Percentiles rank a stretch among this genome's conserved stretches.
These are phyloP conservation scores for Haliclona indistincta DNA, from an alignment of 37 sponge, comb jelly and placozoan species.

Conservation along the genomic window DNA sequence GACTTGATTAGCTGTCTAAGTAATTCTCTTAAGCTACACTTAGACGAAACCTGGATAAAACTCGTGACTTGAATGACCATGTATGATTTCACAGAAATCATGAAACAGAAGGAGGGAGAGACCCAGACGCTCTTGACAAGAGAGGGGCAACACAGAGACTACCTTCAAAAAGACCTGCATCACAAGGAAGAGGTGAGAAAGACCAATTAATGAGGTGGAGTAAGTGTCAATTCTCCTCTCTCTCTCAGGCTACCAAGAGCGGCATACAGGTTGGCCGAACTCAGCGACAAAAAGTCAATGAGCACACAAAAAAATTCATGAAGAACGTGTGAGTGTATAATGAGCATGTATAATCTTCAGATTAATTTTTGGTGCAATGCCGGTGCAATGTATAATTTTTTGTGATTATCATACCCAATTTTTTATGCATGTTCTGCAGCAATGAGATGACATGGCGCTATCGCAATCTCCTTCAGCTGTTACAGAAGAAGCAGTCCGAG, in stretches of 20 bases:
- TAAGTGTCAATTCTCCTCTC: not conserved
- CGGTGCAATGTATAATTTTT: not conserved
- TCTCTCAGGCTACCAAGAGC: slow-evolving; percentile 15
- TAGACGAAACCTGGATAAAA: not conserved
- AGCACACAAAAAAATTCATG: slow-evolving; percentile 47
- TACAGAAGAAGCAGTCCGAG: slow-evolving; percentile 54
- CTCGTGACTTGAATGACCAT: not conserved
- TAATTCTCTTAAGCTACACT: no score
- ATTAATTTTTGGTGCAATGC: no score
- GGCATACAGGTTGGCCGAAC: slow-evolving; percentile 6
- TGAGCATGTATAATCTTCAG: not conserved
- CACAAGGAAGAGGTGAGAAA: slow-evolving; percentile 31
- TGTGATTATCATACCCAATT: not conserved
- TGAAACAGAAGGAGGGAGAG: slow-evolving; percentile 39
- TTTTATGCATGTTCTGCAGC: slow-evolving; percentile 12
- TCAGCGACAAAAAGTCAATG: slow-evolving; percentile 43
- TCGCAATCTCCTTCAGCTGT: slow-evolving; percentile 29
- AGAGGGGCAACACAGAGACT: slow-evolving; percentile 21
- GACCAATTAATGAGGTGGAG: not conserved
- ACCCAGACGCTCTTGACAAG: slow-evolving; percentile 11
- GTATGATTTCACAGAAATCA: slow-evolving; percentile 22
- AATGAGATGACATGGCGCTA: slow-evolving; percentile 58
- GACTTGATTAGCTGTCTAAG: no score
- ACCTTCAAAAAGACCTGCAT: slow-evolving; percentile 61
- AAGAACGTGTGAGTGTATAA: slow-evolving; percentile 52